phyloP scores from a whole-genome alignment of 2,113 vertebrate species.

The Neogale vison region DNA sequence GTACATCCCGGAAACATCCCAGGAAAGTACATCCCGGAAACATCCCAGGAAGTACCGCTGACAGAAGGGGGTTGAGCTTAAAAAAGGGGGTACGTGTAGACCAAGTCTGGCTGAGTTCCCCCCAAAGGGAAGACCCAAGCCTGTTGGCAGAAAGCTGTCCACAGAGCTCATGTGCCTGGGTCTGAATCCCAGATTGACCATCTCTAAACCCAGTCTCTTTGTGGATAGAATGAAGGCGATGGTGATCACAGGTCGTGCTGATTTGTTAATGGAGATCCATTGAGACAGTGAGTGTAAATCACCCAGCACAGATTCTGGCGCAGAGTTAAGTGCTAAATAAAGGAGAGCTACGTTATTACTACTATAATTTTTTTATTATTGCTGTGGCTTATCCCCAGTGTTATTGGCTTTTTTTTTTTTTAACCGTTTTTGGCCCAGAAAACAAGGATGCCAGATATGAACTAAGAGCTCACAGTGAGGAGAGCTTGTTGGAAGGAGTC shows the following conservation, averaged over 20 bases:
- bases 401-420: not conserved
- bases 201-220: not conserved
- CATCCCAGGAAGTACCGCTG: not conserved
- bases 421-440: not conserved
- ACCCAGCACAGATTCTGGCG: not conserved
- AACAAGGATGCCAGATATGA: not conserved
- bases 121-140: conserved; percentile 26
- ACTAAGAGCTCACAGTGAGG: not conserved
- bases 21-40: conserved; percentile 12
- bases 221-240: not conserved
- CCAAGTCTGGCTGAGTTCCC: not conserved
- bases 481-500: not conserved
- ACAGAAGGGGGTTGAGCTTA: not conserved
- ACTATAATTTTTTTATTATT: not conserved
- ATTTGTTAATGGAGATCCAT: not conserved
- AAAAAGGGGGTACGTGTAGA: not conserved
- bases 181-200: not conserved
- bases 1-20: not conserved
- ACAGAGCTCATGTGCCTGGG: not conserved
- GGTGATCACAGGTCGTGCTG: not conserved
- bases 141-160: not conserved
- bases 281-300: not conserved
- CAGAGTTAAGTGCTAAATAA: not conserved
- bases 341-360: not conserved
- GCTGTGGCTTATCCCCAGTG: not conserved